phyloP scores from a whole-genome alignment of 2,888 invertebrate genomes.

The Drosophila lutescens region DNA sequence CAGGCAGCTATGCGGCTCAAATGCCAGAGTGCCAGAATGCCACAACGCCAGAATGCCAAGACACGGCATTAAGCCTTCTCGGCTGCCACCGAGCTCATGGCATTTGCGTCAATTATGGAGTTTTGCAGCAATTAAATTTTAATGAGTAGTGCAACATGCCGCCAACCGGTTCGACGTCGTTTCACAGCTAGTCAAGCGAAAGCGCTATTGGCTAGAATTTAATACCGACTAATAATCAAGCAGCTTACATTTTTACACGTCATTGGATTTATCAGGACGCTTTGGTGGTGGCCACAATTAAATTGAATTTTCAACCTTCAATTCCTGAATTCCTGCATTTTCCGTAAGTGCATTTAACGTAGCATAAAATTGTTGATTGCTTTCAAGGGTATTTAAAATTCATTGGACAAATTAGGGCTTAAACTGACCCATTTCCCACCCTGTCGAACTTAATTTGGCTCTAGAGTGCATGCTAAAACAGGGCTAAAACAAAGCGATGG shows the following conservation, averaged over 20 bases:
- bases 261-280: neutral
- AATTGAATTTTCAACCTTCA: neutral
- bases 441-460: slow-evolving; percentile 29
- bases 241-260: slow-evolving; percentile 8
- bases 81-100: slow-evolving; percentile 38
- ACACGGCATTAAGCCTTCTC: slow-evolving; percentile 57
- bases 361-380: neutral
- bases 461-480: slow-evolving; percentile 3
- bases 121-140: slow-evolving; percentile 65
- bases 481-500: slow-evolving; percentile 19
- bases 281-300: neutral
- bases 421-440: slow-evolving; percentile 12
- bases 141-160: slow-evolving; percentile 53
- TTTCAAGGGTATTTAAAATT: slow-evolving; percentile 14
- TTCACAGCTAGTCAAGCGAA: slow-evolving; percentile 15
- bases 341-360: neutral
- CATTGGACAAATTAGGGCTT: slow-evolving; percentile 29
- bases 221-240: slow-evolving; percentile 20
- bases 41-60: slow-evolving; percentile 21
- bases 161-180: slow-evolving; percentile 3
- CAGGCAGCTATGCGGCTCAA: slow-evolving; percentile 45
- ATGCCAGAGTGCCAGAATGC: slow-evolving; percentile 20
- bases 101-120: slow-evolving; percentile 59
- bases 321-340: too few relatives aligned
- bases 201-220: slow-evolving; percentile 8